Conservation (phyloP, 2,797 vertebrate species). For the Enteromius anoplus region DNA sequence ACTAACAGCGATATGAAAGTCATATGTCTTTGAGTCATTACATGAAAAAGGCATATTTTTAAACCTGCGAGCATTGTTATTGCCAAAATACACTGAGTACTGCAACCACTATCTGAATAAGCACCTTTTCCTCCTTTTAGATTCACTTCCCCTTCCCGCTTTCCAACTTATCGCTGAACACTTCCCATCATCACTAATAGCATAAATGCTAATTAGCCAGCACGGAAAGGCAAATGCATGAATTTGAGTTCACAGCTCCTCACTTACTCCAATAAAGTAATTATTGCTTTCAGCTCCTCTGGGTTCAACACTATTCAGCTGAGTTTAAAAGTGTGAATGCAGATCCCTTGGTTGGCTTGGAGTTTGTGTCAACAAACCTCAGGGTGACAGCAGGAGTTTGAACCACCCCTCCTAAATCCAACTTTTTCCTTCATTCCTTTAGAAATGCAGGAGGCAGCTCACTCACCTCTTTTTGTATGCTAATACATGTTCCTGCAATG, state of each 20-base stretch:
- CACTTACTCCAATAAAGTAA: slow-evolving; percentile 5
- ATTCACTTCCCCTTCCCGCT: slow-evolving; percentile 15
- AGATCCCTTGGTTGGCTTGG: slow-evolving; percentile 6
- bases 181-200: slow-evolving; percentile 23
- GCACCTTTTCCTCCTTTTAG: slow-evolving; percentile 37
- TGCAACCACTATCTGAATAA: not conserved
- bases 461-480: slow-evolving; percentile 55
- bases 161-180: not conserved
- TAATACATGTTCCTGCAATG: slow-evolving; percentile 48
- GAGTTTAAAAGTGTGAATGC: not conserved
- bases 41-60: not conserved
- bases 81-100: not conserved
- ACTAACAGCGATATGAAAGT: not conserved
- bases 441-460: slow-evolving; percentile 27
- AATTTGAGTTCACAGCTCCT: not conserved
- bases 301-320: not conserved
- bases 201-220: slow-evolving; percentile 29
- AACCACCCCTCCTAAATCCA: slow-evolving; percentile 22
- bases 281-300: slow-evolving; percentile 14
- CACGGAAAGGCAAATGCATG: slow-evolving; percentile 25
- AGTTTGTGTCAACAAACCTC: slow-evolving; percentile 24
- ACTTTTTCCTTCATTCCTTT: slow-evolving; percentile 23
- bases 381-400: slow-evolving; percentile 18
- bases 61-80: not conserved
- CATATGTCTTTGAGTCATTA: not conserved